Percentiles rank a stretch among this genome's conserved stretches.
Conservation (phyloP, 2,113 vertebrate genomes). For the Phycodurus eques region DNA sequence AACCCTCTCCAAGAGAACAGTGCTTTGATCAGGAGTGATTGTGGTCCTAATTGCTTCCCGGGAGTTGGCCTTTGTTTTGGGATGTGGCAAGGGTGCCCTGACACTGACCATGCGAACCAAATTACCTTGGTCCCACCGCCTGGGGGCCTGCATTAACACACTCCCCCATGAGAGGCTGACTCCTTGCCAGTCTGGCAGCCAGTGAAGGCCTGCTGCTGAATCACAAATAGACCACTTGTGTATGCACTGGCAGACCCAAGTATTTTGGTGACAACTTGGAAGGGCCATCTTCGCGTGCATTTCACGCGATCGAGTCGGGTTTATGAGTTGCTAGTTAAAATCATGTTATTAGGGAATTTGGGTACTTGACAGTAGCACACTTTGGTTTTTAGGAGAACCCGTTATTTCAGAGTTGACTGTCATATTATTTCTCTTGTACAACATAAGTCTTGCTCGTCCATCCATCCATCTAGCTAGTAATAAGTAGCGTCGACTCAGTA, state of each 20-base stretch:
- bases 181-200: slow-evolving; percentile 67
- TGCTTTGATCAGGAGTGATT: slow-evolving; percentile 53
- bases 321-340: background rate
- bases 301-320: slow-evolving; percentile 21
- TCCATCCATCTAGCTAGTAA: background rate
- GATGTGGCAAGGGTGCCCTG: slow-evolving; percentile 61
- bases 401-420: background rate
- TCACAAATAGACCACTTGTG: slow-evolving; percentile 74
- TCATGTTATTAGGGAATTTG: background rate
- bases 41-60: slow-evolving; percentile 63
- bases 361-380: background rate
- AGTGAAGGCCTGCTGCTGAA: slow-evolving; percentile 65
- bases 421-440: background rate
- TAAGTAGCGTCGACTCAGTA: background rate
- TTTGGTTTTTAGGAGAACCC: background rate
- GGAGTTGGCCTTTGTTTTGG: slow-evolving; percentile 69
- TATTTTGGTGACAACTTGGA: slow-evolving; percentile 61
- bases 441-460: background rate
- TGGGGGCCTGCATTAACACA: slow-evolving; percentile 64
- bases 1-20: slow-evolving; percentile 64
- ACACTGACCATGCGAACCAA: slow-evolving; percentile 75
- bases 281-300: slow-evolving; percentile 23
- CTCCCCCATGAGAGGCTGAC: slow-evolving; percentile 57
- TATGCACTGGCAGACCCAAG: slow-evolving; percentile 47
- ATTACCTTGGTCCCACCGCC: slow-evolving; percentile 69